A percentile compares a stretch with the other conserved stretches of the same genome.
Evolutionary conservation across 35 echinoderm and acorn worm species (phyloP).

Genomic region (Ophiothrix spiculata): DNA sequence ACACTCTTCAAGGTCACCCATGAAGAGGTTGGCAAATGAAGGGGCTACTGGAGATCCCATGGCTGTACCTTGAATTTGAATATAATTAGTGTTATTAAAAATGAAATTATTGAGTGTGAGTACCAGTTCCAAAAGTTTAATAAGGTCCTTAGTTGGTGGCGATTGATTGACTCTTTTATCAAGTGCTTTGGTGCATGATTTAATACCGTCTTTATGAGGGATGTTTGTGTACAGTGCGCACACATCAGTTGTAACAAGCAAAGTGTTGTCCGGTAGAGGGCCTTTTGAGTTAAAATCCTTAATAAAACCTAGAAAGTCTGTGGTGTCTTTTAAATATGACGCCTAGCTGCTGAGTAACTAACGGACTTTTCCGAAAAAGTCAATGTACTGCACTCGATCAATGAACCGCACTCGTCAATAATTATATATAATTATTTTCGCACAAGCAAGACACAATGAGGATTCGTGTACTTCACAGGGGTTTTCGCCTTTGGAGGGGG

Average conservation of each 20-base stretch:
- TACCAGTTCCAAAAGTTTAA: constrained; percentile 9
- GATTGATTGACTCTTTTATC: not conserved
- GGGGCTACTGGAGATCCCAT: constrained; percentile 1
- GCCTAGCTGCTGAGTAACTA: constrained; percentile 6
- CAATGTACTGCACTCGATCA: too few species aligned
- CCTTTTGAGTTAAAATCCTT: not conserved
- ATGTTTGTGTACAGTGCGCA: constrained; percentile 33
- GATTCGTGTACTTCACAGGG: too few species aligned
- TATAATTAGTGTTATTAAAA: constrained; percentile 11
- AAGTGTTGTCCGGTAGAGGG: not conserved
- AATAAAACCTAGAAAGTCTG: constrained; percentile 5
- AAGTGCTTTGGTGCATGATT: constrained; percentile 13
- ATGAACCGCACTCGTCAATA: too few species aligned
- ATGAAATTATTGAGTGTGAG: constrained; percentile 31
- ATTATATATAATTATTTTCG: too few species aligned
- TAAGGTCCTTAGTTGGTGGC: constrained; percentile 26
- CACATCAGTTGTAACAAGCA: constrained; percentile 11
- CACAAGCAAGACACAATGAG: too few species aligned
- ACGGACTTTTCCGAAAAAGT: too few species aligned
- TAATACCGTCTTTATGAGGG: constrained; percentile 18
- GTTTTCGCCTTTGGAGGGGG: too few species aligned
- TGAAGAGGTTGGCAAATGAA: constrained; percentile 32
- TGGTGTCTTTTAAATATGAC: constrained; percentile 38
- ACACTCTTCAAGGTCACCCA: constrained; percentile 8
- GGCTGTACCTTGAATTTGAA: constrained; percentile 17